Percentiles rank a stretch among this genome's conserved stretches.
These are phyloP conservation scores for Gallinago paraguaiae DNA, from an alignment of 2,113 vertebrate genomes.

Conservation along the genomic window DNA sequence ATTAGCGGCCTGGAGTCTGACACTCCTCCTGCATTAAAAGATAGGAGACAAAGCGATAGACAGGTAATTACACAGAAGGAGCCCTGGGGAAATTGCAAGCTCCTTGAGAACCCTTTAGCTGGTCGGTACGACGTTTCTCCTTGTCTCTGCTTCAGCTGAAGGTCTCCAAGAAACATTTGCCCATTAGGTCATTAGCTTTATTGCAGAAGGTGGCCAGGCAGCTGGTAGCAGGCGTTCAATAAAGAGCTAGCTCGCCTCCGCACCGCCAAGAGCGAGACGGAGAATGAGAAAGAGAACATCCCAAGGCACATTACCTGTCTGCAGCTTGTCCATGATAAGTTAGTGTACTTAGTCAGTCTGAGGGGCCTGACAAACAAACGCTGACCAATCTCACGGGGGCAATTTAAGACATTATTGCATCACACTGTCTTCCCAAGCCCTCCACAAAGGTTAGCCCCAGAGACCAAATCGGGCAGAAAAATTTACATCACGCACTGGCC, in stretches of 20 bases:
- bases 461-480: neutral
- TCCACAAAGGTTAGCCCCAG: neutral
- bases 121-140: neutral
- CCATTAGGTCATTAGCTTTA: constrained; percentile 37
- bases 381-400: constrained; percentile 37
- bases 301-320: constrained; percentile 31
- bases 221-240: neutral
- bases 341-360: neutral
- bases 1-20: constrained; percentile 49
- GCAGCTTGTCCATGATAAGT: constrained; percentile 7
- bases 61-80: constrained; percentile 56
- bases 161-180: constrained; percentile 28
- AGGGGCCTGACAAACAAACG: constrained; percentile 18
- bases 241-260: neutral
- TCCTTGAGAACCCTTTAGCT: constrained; percentile 47
- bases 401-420: constrained; percentile 18
- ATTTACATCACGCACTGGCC: neutral
- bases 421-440: neutral
- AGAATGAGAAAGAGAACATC: neutral
- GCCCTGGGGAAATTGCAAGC: constrained; percentile 52
- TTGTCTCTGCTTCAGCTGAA: constrained; percentile 23
- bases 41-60: constrained; percentile 58
- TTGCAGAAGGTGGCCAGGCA: constrained; percentile 23
- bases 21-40: constrained; percentile 55
- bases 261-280: neutral